Base-by-base conservation (phyloP, 1,140 invertebrate genomes). In the Callitettix versicolor region DNA sequence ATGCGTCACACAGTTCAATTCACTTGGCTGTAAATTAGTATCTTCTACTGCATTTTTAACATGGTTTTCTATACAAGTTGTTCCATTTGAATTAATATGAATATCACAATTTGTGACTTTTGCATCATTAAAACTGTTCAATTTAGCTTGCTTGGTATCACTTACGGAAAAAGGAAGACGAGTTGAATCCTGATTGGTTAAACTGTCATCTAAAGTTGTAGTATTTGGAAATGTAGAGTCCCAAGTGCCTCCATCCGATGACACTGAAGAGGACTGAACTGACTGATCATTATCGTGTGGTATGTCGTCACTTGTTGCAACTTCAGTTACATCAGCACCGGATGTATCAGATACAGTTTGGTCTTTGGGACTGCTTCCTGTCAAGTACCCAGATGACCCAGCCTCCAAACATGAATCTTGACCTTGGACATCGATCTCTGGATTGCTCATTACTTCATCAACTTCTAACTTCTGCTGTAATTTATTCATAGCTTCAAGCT, bases 271-370 rank as follows among this genome's bases (percentile, higher is more conserved):
- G 1, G 77, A 78, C 59, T 76, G 74, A 61, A 76, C 67, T 58
- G 73, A 76, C 9, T 76, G 75, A 59, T 80, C 79, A 64, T 85
- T 81, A 65, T 84, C 80, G 63, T 81, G 72, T 55, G 82, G 81
- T 59, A 82, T 80, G 58, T 84, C 82, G 65, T 82, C 82, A 63
- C 80, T 80, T 5, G 79, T 78, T 20, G 65, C 74, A 36, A 65
- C 67, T 60, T 69, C 73, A 40, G 69, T 75, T 22, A 66, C 64
- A 34, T 75, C 71, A 4, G 68, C 66, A 6, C 64, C 68, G 0
- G 67, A 73, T 38, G 68, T 71, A 38, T 73, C 71, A 7, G 72
- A 74, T 3, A 68, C 65, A 4, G 67, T 74, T 49, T 69, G 65
- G 46, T 73, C 73, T 44, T 69, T 68, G 6, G 71, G 71, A 66